Conservation (phyloP, 1,140 invertebrate species). For the Elymnias hypermnestra region DNA sequence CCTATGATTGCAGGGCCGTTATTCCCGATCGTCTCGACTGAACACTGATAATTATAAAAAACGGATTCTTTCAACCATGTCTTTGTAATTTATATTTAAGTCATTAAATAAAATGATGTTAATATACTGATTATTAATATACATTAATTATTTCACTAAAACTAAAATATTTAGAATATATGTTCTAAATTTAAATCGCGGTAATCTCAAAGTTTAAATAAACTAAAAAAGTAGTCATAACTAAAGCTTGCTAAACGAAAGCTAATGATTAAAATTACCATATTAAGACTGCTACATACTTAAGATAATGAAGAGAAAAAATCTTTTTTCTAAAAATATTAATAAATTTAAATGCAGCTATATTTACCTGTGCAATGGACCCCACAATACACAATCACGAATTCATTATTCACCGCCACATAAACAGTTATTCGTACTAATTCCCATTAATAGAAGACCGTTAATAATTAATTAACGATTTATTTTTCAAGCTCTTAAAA, state of each 20-base stretch:
- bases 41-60: slow-evolving; percentile 49
- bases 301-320: too few species aligned
- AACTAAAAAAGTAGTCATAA: too few species aligned
- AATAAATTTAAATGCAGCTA: slow-evolving; percentile 32
- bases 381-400: slow-evolving; percentile 62
- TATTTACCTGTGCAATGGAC: slow-evolving; percentile 63
- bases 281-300: too few species aligned
- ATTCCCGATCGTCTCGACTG: slow-evolving; percentile 54
- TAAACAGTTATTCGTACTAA: slow-evolving; percentile 61
- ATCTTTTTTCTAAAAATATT: too few species aligned
- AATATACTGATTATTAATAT: too few species aligned
- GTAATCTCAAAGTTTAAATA: too few species aligned
- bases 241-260: too few species aligned
- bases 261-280: too few species aligned
- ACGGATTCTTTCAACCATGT: slow-evolving; percentile 24
- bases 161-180: too few species aligned
- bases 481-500: slow-evolving; percentile 8
- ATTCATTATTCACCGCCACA: slow-evolving; percentile 63
- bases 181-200: too few species aligned
- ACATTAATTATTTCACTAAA: too few species aligned
- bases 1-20: slow-evolving; percentile 74
- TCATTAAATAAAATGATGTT: too few species aligned
- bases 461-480: slow-evolving; percentile 13
- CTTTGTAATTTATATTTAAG: slow-evolving; percentile 14
- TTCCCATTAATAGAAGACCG: slow-evolving; percentile 32